Evolutionary conservation across 2,113 vertebrate species (phyloP).

Genomic region (Indicator indicator): DNA sequence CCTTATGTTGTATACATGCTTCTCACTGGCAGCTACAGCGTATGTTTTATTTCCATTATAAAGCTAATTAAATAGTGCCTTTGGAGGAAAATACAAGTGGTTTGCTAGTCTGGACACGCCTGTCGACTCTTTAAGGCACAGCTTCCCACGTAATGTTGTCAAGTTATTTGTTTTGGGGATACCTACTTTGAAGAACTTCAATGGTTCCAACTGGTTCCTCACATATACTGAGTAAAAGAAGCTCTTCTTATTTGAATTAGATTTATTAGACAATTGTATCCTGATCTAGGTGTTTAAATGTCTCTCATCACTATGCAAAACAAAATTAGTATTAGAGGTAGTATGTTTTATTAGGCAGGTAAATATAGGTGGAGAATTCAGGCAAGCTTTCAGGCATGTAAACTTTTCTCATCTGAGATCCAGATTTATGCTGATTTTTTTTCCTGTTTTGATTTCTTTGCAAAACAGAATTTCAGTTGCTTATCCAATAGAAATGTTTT

Average conservation of each 20-base stretch:
- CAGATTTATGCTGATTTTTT: not conserved
- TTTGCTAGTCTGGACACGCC: not conserved
- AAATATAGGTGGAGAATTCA: not conserved
- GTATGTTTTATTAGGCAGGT: not conserved
- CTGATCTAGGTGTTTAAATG: not conserved
- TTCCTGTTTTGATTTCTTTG: not conserved
- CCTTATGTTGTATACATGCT: not conserved
- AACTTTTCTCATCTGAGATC: not conserved
- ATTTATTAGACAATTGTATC: not conserved
- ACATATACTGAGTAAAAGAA: not conserved
- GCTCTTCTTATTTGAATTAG: not conserved
- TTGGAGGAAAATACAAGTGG: accelerated
- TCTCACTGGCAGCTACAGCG: not conserved
- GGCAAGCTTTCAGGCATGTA: not conserved
- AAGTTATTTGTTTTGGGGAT: not conserved
- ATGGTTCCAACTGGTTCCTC: not conserved
- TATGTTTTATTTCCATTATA: not conserved
- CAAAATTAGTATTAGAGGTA: not conserved
- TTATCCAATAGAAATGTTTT: not conserved
- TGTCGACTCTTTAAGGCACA: not conserved
- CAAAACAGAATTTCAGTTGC: not conserved
- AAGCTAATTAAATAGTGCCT: not conserved
- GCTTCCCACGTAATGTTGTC: accelerated
- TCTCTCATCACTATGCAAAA: not conserved
- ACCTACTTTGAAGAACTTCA: not conserved